Evolutionary conservation across 2,797 vertebrate species (phyloP).

Genomic region (Petrocephalus schoutedeni): DNA sequence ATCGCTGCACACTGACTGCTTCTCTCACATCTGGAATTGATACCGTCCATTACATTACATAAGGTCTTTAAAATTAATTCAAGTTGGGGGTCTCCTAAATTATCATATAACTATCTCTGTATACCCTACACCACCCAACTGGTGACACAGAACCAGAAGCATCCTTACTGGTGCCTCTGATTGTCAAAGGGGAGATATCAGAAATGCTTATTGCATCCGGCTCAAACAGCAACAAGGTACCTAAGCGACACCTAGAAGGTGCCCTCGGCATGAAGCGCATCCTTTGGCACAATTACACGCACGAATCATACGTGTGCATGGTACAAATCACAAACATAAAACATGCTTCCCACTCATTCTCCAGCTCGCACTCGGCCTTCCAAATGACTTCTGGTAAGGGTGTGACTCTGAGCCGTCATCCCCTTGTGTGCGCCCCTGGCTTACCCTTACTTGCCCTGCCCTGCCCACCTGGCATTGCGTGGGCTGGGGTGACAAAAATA

Average conservation of each 20-base stretch:
- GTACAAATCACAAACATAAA: slow-evolving; percentile 24
- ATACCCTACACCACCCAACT: background rate
- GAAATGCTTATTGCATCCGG: background rate
- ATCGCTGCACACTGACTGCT: background rate
- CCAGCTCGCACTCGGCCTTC: background rate
- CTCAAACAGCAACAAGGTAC: background rate
- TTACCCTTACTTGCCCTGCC: slow-evolving; percentile 26
- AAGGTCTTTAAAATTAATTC: background rate
- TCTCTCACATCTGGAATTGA: background rate
- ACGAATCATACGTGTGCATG: slow-evolving; percentile 4
- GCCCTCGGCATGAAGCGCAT: background rate
- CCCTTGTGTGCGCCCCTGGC: background rate
- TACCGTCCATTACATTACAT: background rate
- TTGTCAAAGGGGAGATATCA: background rate
- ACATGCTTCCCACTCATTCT: slow-evolving; percentile 2
- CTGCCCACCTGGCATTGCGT: slow-evolving; percentile 20
- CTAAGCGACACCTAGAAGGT: background rate
- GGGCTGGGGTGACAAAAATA: slow-evolving; percentile 5
- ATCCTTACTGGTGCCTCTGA: background rate
- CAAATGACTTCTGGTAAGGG: background rate
- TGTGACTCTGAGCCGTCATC: background rate
- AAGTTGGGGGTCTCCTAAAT: background rate
- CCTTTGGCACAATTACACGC: background rate
- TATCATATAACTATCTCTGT: too few relatives aligned
- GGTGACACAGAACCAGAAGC: background rate